Percentiles rank a stretch among this genome's conserved stretches.
Conservation (phyloP, 2,797 vertebrate genomes). For the Catamblyrhynchus diadema region DNA sequence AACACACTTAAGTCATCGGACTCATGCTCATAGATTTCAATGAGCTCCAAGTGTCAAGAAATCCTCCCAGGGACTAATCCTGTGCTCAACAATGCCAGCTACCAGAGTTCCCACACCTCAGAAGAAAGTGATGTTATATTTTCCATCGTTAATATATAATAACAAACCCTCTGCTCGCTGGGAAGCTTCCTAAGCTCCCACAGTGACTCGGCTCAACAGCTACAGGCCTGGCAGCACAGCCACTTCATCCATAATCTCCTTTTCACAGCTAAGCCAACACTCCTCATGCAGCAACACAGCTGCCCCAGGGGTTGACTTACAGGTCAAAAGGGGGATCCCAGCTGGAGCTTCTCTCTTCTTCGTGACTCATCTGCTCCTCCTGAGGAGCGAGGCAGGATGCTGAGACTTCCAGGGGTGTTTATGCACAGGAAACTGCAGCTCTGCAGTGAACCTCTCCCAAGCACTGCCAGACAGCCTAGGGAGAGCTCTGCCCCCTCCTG, state of each 20-base stretch:
- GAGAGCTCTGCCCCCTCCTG: accelerated
- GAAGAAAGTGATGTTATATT: background rate
- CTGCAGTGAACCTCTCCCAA: accelerated
- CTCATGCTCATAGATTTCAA: background rate
- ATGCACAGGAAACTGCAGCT: background rate
- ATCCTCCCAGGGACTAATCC: background rate
- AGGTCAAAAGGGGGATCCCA: background rate
- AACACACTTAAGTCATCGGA: background rate
- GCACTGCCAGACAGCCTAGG: accelerated
- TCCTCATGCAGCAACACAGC: accelerated
- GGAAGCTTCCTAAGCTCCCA: background rate
- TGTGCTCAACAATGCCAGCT: background rate
- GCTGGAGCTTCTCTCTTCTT: background rate
- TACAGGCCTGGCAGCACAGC: background rate
- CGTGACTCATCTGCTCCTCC: background rate
- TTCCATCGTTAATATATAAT: background rate
- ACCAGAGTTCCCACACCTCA: background rate
- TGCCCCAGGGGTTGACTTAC: background rate
- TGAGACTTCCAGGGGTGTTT: accelerated
- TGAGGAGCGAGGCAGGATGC: accelerated
- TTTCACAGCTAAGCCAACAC: background rate
- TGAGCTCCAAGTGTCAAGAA: background rate
- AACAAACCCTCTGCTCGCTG: background rate
- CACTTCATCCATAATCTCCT: background rate
- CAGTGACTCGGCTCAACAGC: background rate